phyloP scores from a whole-genome alignment of 1,140 invertebrate genomes.

The Nephotettix cincticeps region DNA sequence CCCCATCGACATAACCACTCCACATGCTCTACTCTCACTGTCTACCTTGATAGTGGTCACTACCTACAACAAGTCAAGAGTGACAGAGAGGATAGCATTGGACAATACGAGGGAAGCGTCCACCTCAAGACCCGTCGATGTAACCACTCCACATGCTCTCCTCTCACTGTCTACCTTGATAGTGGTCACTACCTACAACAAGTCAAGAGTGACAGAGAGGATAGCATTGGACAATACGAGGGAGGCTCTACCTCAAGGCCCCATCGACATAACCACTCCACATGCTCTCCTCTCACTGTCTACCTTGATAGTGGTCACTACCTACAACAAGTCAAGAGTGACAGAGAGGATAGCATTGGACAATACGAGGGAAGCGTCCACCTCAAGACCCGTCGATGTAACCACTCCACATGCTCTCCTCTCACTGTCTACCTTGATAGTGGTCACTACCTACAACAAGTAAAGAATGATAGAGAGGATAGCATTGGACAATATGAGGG shows the following conservation, averaged over 20 bases:
- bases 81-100: conserved; percentile 58
- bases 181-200: conserved; percentile 47
- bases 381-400: conserved; percentile 49
- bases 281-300: conserved; percentile 42
- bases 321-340: conserved; percentile 52
- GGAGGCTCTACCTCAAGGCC: conserved; percentile 50
- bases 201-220: conserved; percentile 54
- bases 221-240: conserved; percentile 59
- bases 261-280: conserved; percentile 52
- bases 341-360: conserved; percentile 59
- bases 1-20: conserved; percentile 52
- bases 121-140: conserved; percentile 51
- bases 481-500: conserved; percentile 56
- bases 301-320: conserved; percentile 48
- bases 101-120: conserved; percentile 53
- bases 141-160: conserved; percentile 50
- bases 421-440: conserved; percentile 46
- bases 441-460: conserved; percentile 48
- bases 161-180: conserved; percentile 46
- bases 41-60: conserved; percentile 49
- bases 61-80: conserved; percentile 50
- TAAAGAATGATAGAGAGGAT: conserved; percentile 57
- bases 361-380: conserved; percentile 52
- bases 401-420: conserved; percentile 50
- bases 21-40: conserved; percentile 44